Conservation (phyloP, 2,113 vertebrate genomes). For the Notothenia coriiceps region DNA sequence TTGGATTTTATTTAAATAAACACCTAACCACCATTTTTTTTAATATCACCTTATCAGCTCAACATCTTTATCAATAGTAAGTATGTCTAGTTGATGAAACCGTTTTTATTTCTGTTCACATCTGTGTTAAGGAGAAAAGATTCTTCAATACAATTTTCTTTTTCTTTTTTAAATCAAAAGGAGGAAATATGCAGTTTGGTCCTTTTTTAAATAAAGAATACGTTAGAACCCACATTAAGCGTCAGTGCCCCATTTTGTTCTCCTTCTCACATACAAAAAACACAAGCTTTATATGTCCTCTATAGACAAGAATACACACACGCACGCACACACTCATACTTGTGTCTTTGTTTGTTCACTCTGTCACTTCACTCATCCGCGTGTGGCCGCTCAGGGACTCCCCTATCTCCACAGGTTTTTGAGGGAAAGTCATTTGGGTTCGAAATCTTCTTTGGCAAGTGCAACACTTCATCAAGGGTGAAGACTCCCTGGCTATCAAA, state of each 20-base stretch:
- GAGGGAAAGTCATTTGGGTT: conserved; percentile 93
- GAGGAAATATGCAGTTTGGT: neutral
- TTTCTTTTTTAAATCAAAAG: neutral
- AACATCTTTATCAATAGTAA: neutral
- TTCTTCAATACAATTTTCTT: neutral
- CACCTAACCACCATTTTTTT: neutral
- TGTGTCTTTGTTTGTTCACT: conserved; percentile 88
- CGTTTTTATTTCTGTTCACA: neutral
- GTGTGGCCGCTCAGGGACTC: conserved; percentile 87
- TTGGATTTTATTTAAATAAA: neutral
- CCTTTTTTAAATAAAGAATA: conserved; percentile 48
- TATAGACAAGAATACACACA: neutral
- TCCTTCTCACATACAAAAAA: conserved; percentile 15
- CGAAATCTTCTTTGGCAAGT: conserved; percentile 94
- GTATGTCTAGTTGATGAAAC: neutral
- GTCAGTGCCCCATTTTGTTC: conserved; percentile 79
- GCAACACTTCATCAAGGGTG: conserved; percentile 97
- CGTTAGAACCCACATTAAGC: conserved; percentile 80
- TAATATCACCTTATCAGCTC: neutral
- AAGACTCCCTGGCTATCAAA: conserved; percentile 95
- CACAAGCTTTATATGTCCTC: conserved; percentile 14
- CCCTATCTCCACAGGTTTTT: conserved; percentile 83
- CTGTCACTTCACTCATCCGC: conserved; percentile 88
- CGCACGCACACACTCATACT: conserved; percentile 12
- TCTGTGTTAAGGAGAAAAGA: neutral